A percentile compares a stretch with the other conserved stretches of the same genome.
These are phyloP conservation scores for Hephaestus fuliginosus DNA, from an alignment of 2,797 vertebrate species.

Conservation along the genomic window DNA sequence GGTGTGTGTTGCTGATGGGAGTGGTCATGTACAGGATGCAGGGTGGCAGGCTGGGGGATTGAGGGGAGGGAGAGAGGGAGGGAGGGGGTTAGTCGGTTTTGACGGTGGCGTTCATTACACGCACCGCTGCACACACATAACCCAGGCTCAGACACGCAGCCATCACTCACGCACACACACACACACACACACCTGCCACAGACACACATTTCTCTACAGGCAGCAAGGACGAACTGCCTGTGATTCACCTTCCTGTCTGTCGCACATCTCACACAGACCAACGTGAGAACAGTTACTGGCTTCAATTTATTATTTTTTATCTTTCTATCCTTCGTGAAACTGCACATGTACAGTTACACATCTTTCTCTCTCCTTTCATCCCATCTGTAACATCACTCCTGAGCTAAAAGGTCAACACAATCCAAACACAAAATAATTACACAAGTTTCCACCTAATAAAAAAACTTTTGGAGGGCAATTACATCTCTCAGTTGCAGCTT, in stretches of 20 bases:
- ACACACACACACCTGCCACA: constrained; percentile 29
- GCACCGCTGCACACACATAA: constrained; percentile 80
- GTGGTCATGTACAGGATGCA: constrained; percentile 57
- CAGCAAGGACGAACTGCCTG: constrained; percentile 53
- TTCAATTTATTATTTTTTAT: background rate
- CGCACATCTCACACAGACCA: constrained; percentile 32
- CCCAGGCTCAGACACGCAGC: constrained; percentile 68
- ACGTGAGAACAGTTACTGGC: background rate
- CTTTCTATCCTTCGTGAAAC: constrained; percentile 8
- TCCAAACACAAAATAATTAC: constrained; percentile 29
- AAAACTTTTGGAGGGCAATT: background rate
- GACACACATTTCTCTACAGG: constrained; percentile 44
- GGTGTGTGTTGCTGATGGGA: constrained; percentile 24
- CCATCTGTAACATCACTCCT: background rate
- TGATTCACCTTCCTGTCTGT: constrained; percentile 58
- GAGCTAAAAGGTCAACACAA: background rate
- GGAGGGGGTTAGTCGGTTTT: constrained; percentile 9
- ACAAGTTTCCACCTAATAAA: background rate
- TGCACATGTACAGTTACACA: background rate
- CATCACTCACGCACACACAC: constrained; percentile 68
- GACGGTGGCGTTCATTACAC: constrained; percentile 84
- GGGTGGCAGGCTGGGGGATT: constrained; percentile 44
- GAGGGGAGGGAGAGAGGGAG: constrained; percentile 16
- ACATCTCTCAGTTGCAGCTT: constrained; percentile 38
- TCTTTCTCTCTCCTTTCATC: background rate